Evolutionary conservation across 2,797 vertebrate genomes (phyloP).

Genomic region (Spea hammondii): DNA sequence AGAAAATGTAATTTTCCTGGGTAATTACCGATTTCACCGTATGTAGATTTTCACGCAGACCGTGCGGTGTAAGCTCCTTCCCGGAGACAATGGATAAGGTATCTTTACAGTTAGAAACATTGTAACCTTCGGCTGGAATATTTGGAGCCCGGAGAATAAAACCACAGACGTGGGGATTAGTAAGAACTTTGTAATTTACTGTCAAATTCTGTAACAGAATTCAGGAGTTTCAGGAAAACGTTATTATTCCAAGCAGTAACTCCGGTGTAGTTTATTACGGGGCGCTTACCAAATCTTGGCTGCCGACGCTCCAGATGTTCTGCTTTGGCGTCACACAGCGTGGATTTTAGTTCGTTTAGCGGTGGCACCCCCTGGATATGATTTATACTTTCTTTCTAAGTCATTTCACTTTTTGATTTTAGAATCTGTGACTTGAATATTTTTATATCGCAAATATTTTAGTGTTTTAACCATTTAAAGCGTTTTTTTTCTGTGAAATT

Average conservation of each 20-base stretch:
- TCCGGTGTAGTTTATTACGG: background rate
- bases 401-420: background rate
- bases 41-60: background rate
- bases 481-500: no score
- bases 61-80: constrained; percentile 14
- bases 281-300: constrained; percentile 8
- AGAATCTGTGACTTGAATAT: background rate
- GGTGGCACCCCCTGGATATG: background rate
- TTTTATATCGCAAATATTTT: no score
- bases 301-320: background rate
- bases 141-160: constrained; percentile 4
- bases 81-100: constrained; percentile 20
- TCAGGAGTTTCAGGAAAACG: constrained; percentile 36
- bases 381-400: background rate
- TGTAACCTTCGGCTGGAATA: background rate
- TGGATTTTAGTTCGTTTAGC: background rate
- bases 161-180: constrained; percentile 43
- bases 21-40: background rate
- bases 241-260: constrained; percentile 34
- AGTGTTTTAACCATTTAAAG: no score
- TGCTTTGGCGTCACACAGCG: background rate
- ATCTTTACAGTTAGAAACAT: background rate
- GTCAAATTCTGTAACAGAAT: constrained; percentile 25
- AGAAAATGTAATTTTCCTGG: background rate
- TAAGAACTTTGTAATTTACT: constrained; percentile 35